A percentile compares a stretch with the other conserved stretches of the same genome.
Evolutionary conservation across 92 coral and sea anemone genomes (phyloP).

Genomic region (Epizoanthus stellaris): DNA sequence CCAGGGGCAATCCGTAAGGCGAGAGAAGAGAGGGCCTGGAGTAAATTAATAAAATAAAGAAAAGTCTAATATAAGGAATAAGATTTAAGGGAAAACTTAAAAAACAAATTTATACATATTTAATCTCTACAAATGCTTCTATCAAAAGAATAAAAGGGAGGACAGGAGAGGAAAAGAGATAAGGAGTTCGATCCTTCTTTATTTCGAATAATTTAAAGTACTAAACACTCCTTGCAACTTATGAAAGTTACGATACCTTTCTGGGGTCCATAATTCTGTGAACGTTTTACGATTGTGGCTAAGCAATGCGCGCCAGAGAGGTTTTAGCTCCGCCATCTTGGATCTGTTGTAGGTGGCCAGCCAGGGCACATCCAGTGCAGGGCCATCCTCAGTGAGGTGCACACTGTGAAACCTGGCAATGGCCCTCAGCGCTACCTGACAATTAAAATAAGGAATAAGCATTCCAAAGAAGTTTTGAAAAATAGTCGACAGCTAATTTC

Average conservation of each 20-base stretch:
- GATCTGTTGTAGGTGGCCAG: conserved; percentile 51
- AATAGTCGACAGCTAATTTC: not conserved
- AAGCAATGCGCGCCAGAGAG: conserved; percentile 47
- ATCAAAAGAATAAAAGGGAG: not conserved
- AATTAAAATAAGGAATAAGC: not conserved
- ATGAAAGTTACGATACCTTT: conserved; percentile 28
- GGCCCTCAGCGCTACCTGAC: conserved; percentile 54
- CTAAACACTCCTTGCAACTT: too few species aligned
- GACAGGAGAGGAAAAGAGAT: not conserved
- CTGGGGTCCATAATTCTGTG: conserved; percentile 57
- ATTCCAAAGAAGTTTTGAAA: too few species aligned
- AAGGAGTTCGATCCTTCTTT: too few species aligned
- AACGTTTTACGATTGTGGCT: conserved; percentile 34
- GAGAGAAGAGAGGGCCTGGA: too few species aligned
- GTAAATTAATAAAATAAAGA: not conserved
- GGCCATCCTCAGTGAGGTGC: conserved; percentile 51
- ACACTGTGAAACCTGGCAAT: conserved; percentile 76
- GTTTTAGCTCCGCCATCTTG: conserved; percentile 54
- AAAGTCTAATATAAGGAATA: not conserved
- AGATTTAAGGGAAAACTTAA: not conserved
- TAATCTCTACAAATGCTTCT: too few species aligned
- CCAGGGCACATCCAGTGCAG: conserved; percentile 53
- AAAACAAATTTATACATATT: too few species aligned
- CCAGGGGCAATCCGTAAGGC: too few species aligned
- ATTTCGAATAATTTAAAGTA: too few species aligned